Evolutionary conservation across 2,797 vertebrate species (phyloP).

Genomic region (Smutsia gigantea): DNA sequence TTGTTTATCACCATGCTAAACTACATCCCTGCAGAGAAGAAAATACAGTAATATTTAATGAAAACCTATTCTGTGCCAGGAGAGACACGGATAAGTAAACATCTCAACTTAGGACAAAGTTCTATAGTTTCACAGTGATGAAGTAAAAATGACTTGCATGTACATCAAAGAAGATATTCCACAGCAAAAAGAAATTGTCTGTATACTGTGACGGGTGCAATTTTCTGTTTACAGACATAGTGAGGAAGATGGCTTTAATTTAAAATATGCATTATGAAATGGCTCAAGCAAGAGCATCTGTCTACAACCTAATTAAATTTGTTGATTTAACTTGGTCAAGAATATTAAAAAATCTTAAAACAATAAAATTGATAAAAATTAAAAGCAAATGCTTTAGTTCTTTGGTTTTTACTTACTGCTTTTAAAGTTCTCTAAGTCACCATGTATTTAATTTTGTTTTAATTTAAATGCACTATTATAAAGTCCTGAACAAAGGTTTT

Average conservation of each 20-base stretch:
- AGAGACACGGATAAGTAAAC: neutral
- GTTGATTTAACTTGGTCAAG: slow-evolving; percentile 51
- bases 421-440: slow-evolving; percentile 50
- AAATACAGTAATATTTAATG: neutral
- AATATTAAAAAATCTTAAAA: slow-evolving; percentile 24
- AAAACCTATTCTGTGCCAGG: neutral
- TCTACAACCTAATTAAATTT: slow-evolving; percentile 15
- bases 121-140: neutral
- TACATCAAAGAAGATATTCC: neutral
- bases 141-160: slow-evolving; percentile 25
- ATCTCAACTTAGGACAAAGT: slow-evolving; percentile 14
- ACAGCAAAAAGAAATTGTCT: neutral
- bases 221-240: neutral
- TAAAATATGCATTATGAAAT: neutral
- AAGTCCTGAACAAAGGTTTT: slow-evolving; percentile 57
- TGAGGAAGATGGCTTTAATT: slow-evolving; percentile 42
- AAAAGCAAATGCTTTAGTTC: slow-evolving; percentile 54
- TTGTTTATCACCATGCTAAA: neutral
- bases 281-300: neutral
- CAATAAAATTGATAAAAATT: slow-evolving; percentile 43
- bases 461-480: slow-evolving; percentile 57
- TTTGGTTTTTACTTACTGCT: slow-evolving; percentile 53
- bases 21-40: neutral
- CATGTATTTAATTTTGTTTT: slow-evolving; percentile 51
- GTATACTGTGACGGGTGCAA: neutral